Base-by-base conservation (phyloP, 2,113 vertebrate species). In the Sinocyclocheilus grahami region DNA sequence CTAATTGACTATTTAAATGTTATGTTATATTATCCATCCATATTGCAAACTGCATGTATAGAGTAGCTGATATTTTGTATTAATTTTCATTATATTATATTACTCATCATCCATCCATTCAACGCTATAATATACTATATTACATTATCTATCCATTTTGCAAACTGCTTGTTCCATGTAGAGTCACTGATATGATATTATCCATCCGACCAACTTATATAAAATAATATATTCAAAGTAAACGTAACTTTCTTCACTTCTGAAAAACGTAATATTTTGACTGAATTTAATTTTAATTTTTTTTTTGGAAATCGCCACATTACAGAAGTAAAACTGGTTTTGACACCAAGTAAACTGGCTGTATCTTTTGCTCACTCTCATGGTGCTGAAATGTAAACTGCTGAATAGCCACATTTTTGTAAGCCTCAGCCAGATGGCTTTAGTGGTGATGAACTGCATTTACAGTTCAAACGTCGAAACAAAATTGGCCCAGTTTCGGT, bases 401-500 rank as follows among this genome's bases (percentile, higher is more conserved):
- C 27, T 82, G 46, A 22, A 33, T 53, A n/a, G 46, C 18, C 24
- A 51, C 7, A 14, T 14, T 22, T 18, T 51, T 37, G 46, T 53
- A 8, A 3, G 46, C 27, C 4, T 53, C 18, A 22, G 60, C 39
- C 60, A 46, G 7, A 48, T 48, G 79, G 60, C 60, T 81, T 13
- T 20, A 33, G 76, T 30, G 48, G 12, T 74, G 51, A n/a, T 39
- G 27, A 24, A 62, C 51, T 62, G 16, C n/a, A 60, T 51, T 37
- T 69, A 8, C 27, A 82, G 46, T 51, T 53, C 80, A 82, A 82
- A 71, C 81, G 37, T 51, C 0, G 63, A 71, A 82, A 82, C 33
- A 84, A 60, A 76, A 24, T 84, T 30, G 3, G 39, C 74, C 60
- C 48, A 79, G 85, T 89, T 89, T 87, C 78, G 39, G 78, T 46